Conservation (phyloP, 2,113 vertebrate genomes). For the Okapia johnstoni region DNA sequence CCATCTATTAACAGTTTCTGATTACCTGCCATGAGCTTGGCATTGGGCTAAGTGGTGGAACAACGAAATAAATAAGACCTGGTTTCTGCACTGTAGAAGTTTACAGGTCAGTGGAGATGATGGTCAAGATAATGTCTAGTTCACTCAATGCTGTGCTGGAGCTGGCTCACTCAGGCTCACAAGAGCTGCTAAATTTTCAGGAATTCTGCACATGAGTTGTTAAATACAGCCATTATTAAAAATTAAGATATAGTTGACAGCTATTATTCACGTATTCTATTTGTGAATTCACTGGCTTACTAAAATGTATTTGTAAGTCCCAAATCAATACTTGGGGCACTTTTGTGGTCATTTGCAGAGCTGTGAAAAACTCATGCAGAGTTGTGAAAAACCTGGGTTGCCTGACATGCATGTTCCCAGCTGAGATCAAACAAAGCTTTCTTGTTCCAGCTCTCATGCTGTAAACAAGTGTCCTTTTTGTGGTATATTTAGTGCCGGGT, state of each 20-base stretch:
- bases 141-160: background rate
- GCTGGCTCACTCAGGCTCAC: background rate
- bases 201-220: background rate
- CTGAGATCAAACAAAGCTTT: conserved; percentile 33
- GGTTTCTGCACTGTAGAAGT: background rate
- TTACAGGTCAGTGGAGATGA: background rate
- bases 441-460: conserved; percentile 31
- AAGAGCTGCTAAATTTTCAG: conserved; percentile 14
- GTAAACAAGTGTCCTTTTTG: conserved; percentile 31
- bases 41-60: background rate
- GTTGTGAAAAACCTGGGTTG: conserved; percentile 29
- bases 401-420: background rate
- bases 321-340: background rate
- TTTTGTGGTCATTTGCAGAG: background rate
- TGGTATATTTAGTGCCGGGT: conserved; percentile 27
- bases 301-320: conserved; percentile 7
- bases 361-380: background rate
- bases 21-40: conserved; percentile 2
- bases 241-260: background rate
- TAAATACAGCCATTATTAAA: background rate
- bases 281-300: background rate
- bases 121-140: conserved; percentile 10
- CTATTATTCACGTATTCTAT: background rate
- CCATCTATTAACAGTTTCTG: background rate
- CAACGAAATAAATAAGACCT: conserved; percentile 20